These are phyloP conservation scores for Cryptocheilus praepositus DNA, from an alignment of 2,888 invertebrate genomes.

Conservation along the genomic window DNA sequence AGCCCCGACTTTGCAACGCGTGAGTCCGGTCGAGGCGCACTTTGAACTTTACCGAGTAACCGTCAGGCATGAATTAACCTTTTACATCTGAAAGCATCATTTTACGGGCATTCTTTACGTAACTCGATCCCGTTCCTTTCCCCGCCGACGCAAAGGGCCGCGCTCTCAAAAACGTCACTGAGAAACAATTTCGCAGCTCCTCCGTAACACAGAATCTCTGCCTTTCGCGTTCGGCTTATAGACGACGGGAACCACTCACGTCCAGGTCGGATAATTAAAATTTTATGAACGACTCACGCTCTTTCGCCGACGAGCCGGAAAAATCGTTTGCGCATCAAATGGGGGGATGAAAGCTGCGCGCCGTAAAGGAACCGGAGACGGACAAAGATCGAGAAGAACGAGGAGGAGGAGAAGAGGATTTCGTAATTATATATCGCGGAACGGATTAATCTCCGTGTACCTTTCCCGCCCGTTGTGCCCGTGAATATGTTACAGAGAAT, in stretches of 20 bases:
- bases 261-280: neutral
- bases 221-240: too few relatives aligned
- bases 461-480: neutral
- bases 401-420: neutral
- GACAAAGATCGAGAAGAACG: neutral
- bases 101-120: conserved; percentile 39
- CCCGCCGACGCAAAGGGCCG: conserved; percentile 12
- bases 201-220: too few relatives aligned
- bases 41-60: conserved; percentile 41
- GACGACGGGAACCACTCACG: neutral
- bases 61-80: conserved; percentile 35
- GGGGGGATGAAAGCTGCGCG: conserved; percentile 19
- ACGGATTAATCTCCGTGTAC: conserved; percentile 1
- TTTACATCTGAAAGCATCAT: conserved; percentile 22
- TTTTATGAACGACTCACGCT: too few relatives aligned
- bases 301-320: too few relatives aligned
- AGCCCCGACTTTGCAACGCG: too few relatives aligned
- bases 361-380: neutral
- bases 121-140: conserved; percentile 25
- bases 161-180: neutral
- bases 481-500: neutral
- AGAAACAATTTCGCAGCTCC: too few relatives aligned
- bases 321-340: neutral
- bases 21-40: conserved; percentile 26
- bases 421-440: neutral